Evolutionary conservation across 1,140 invertebrate genomes (phyloP), one percentile per base, ranked within the genome.

Genomic region (Rhopalosiphum maidis): DNA sequence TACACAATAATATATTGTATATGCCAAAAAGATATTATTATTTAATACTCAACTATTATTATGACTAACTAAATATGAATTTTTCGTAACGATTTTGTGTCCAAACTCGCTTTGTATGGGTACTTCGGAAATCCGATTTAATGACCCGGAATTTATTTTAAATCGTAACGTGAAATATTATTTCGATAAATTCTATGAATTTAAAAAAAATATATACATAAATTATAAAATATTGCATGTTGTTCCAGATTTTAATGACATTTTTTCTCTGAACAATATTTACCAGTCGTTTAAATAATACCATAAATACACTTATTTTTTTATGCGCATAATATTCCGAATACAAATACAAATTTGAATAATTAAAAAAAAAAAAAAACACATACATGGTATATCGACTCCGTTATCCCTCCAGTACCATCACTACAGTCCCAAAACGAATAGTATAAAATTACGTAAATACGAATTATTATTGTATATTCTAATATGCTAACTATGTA

Each of bases 381-480:
- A 68, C n/a, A 77, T 77, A 77, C 60, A 77, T n/a, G 30, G n/a
- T 77, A n/a, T 77, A n/a, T 35, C 60, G 4, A n/a, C 60, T 3
- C 4, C 5, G n/a, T 77, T n/a, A n/a, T 77, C 30, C 30, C 30
- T n/a, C 15, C 60, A 6, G 30, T 77, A 18, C 30, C 15, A 4
- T n/a, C 15, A 77, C 15, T n/a, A n/a, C 15, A 77, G 30, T 15
- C 4, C 11, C n/a, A n/a, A n/a, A n/a, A 18, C 30, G 15, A 77
- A 7, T 35, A 4, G 15, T n/a, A 77, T 30, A 77, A 5, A 77
- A 77, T 77, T 77, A 77, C 60, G n/a, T n/a, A 5, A 77, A 77
- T 77, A 77, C 60, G n/a, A 77, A 77, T 68, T 68, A 68, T 68
- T 68, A 68, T 68, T 77, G 60, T 77, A 30, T 77, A n/a, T 77